phyloP scores from a whole-genome alignment of 2,888 invertebrate genomes.

The Tenthredo amoena region DNA sequence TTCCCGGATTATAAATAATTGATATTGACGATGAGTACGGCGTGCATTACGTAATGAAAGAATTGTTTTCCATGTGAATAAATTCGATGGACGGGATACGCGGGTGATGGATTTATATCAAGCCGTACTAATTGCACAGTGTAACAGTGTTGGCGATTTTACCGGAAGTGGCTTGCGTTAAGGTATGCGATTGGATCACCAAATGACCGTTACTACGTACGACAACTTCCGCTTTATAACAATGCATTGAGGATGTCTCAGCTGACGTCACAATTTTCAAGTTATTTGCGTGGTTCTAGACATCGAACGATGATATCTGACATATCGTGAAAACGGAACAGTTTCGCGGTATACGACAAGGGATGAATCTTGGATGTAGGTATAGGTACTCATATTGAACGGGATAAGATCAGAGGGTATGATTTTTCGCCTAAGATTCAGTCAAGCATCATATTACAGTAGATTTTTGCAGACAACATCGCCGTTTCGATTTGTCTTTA shows the following conservation, averaged over 20 bases:
- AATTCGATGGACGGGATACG: conserved; percentile 17
- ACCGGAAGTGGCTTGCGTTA: conserved; percentile 59
- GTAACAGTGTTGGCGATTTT: conserved; percentile 59
- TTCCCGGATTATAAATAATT: conserved; percentile 16
- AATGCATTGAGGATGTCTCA: conserved; percentile 43
- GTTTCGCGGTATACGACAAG: not conserved
- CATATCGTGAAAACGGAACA: not conserved
- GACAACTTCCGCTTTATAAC: conserved; percentile 36
- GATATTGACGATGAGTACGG: not conserved
- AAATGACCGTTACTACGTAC: conserved; percentile 13
- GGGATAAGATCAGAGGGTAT: not conserved
- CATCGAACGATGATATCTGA: not conserved
- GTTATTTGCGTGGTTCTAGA: not conserved
- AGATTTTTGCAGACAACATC: not conserved
- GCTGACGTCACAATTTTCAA: conserved; percentile 3
- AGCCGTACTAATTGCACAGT: conserved; percentile 21
- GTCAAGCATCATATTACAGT: not conserved
- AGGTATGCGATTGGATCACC: conserved; percentile 50
- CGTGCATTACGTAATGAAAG: conserved; percentile 4
- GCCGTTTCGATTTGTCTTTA: not conserved
- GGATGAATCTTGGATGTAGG: not conserved
- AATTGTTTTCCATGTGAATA: conserved; percentile 29
- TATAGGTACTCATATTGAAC: not conserved
- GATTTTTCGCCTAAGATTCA: not conserved
- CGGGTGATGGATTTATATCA: conserved; percentile 2